Conservation (phyloP, 2,113 vertebrate species). For the Caranx melampygus region DNA sequence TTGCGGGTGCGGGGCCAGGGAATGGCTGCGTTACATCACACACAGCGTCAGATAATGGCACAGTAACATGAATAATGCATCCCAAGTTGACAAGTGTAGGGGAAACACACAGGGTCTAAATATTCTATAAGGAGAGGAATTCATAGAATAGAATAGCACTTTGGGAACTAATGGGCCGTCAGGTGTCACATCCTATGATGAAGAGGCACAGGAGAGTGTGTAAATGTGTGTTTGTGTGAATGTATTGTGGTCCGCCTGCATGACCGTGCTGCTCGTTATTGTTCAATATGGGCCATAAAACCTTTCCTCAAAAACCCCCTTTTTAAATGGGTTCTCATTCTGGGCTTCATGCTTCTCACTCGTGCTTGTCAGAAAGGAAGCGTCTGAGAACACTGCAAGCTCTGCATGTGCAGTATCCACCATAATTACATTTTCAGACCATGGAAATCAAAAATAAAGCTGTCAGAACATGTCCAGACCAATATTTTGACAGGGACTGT, state of each 20-base stretch:
- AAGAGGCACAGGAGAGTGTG: conserved; percentile 59
- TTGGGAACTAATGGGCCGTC: conserved; percentile 80
- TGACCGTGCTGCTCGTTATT: conserved; percentile 64
- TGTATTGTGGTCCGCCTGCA: conserved; percentile 20
- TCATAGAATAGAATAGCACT: conserved; percentile 75
- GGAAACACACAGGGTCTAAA: conserved; percentile 73
- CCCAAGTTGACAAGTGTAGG: conserved; percentile 73
- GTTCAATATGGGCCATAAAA: conserved; percentile 65
- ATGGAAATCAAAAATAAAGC: conserved; percentile 41
- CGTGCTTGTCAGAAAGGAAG: conserved; percentile 47
- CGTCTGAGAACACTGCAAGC: conserved; percentile 41
- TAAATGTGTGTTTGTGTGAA: conserved; percentile 33
- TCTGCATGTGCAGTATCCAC: conserved; percentile 15
- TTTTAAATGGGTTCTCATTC: conserved; percentile 59
- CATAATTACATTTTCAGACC: conserved; percentile 60
- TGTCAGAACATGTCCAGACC: conserved; percentile 40
- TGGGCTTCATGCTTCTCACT: conserved; percentile 35
- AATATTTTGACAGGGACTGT: conserved; percentile 3
- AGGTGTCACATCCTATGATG: conserved; percentile 75
- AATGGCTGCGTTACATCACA: conserved; percentile 77
- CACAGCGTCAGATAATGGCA: conserved; percentile 76
- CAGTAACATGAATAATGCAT: conserved; percentile 83
- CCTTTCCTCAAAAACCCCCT: conserved; percentile 32
- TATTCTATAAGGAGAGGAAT: conserved; percentile 78
- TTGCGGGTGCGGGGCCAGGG: conserved; percentile 51